Base-by-base conservation (phyloP, 2,888 invertebrate species). In the Colostygia pectinataria region DNA sequence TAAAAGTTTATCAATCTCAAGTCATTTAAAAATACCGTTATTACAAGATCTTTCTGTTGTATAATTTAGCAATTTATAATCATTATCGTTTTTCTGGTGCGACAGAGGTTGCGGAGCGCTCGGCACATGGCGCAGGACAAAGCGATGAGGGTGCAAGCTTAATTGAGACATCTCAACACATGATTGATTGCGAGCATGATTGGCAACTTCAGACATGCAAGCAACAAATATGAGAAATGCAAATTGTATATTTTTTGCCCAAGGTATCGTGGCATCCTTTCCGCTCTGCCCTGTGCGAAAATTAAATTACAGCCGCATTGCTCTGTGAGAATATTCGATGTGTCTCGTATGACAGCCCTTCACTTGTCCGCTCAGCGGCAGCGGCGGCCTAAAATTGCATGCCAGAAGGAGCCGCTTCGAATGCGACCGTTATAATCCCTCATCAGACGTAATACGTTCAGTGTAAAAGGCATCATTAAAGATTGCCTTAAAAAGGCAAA, bases 381-480 rank as follows among this genome's bases (percentile, higher is more conserved):
- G 64, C 58, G 65, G 63, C 63, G 63, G 68, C 63, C 66, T 71
- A 77, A 77, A 79, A 71, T 73, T 71, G 72, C 67, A 63, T 63
- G 68, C 63, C 59, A 55, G 72, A 65, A 76, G 70, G 71, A 71
- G 69, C 71, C 60, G 76, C 61, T 71, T 71, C 67, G 78, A 80
- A 80, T 73, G 71, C 59, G 64, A 76, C 85, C 86, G 86, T 83
- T 86, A 86, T 82, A 84, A 86, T 85, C 83, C 84, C 80, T 82
- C 88, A 82, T 83, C 83, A 74, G 74, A 74, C 73, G 74, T 77
- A 79, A 77, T 83, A 80, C 76, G 80, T 80, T 74, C 74, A 77
- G 84, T 80, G 83, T 80, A 88, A 87, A 84, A 86, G 77, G 81
- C 83, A 84, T 89, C 86, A 87, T 90, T 89, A 89, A 85, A 77